A percentile compares a stretch with the other conserved stretches of the same genome.
phyloP scores from a whole-genome alignment of 2,113 vertebrate species.

The Ginglymostoma cirratum region DNA sequence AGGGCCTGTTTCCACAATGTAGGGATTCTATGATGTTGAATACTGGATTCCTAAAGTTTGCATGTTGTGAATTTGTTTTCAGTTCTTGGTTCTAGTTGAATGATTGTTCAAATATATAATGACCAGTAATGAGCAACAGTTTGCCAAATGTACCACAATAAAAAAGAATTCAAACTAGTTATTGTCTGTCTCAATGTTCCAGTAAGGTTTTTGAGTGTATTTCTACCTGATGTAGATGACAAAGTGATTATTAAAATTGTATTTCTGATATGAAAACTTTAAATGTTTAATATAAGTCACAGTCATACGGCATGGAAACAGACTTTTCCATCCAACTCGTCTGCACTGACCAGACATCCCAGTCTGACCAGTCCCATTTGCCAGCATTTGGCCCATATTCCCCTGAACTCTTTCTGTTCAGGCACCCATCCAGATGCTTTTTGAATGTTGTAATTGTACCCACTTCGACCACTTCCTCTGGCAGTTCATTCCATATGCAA shows the following conservation, averaged over 20 bases:
- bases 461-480: too few species aligned
- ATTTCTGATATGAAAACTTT: neutral
- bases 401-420: too few species aligned
- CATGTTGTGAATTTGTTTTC: neutral
- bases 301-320: too few species aligned
- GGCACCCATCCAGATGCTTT: too few species aligned
- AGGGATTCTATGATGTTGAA: neutral
- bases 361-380: too few species aligned
- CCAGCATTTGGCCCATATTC: too few species aligned
- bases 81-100: neutral
- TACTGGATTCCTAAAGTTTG: neutral
- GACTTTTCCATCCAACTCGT: too few species aligned
- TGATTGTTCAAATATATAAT: neutral
- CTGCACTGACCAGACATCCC: too few species aligned
- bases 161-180: neutral
- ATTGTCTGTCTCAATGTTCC: neutral
- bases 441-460: too few species aligned
- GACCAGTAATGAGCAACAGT: neutral
- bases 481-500: too few species aligned
- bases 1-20: too few species aligned
- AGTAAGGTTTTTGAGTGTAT: neutral
- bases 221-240: neutral
- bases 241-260: neutral
- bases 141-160: neutral
- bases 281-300: neutral